A percentile compares a stretch with the other conserved stretches of the same genome.
Conservation (phyloP, 2,797 vertebrate genomes). For the Lophotriccus pileatus region DNA sequence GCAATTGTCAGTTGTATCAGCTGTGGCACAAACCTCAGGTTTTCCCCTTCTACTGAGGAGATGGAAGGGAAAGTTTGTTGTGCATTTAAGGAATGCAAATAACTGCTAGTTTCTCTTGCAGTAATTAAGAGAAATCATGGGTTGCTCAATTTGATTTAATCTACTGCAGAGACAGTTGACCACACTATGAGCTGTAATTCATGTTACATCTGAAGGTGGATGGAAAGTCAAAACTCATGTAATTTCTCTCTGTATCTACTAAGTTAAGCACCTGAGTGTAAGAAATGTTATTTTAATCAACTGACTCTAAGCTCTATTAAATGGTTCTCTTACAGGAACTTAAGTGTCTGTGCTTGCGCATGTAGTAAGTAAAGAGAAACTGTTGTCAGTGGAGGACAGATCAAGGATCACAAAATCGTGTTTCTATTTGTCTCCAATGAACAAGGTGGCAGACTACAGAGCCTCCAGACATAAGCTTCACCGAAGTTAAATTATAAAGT, state of each 20-base stretch:
- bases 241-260: neutral
- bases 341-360: neutral
- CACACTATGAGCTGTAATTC: neutral
- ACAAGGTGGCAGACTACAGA: neutral
- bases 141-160: neutral
- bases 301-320: neutral
- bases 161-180: neutral
- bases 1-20: neutral
- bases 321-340: neutral
- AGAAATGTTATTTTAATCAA: neutral
- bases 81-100: neutral
- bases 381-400: neutral
- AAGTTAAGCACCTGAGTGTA: neutral
- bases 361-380: neutral
- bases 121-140: neutral
- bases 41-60: neutral
- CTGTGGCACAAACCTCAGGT: neutral
- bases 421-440: neutral
- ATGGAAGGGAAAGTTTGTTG: neutral
- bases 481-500: neutral
- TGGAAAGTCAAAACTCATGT: neutral
- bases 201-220: neutral
- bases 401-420: accelerated
- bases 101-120: neutral
- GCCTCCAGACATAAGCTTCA: neutral